Conservation (phyloP, 2,113 vertebrate genomes). For the Ahaetulla prasina region DNA sequence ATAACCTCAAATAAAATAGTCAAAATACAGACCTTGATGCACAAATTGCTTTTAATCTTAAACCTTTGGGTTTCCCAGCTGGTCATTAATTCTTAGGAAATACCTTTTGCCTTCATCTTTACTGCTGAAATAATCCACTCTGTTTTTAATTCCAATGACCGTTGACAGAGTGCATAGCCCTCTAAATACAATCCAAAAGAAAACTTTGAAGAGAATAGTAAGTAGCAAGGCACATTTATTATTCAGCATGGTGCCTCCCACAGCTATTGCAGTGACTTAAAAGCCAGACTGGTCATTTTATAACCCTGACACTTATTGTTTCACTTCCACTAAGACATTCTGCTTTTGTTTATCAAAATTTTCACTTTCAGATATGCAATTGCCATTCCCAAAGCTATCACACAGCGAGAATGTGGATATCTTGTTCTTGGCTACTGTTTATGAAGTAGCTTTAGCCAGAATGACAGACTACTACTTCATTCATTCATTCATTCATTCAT, state of each 20-base stretch:
- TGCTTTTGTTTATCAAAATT: not conserved
- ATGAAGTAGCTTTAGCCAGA: not conserved
- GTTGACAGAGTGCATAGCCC: conserved; percentile 12
- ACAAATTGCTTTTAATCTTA: conserved; percentile 20
- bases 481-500: not conserved
- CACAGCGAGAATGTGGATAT: not conserved
- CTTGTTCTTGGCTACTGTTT: not conserved
- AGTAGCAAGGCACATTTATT: conserved; percentile 32
- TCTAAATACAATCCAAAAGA: conserved; percentile 1
- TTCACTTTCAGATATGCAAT: not conserved
- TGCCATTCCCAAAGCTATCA: not conserved
- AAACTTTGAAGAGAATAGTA: conserved; percentile 8
- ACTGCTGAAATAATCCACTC: conserved; percentile 31
- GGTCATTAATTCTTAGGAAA: conserved; percentile 30
- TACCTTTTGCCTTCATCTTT: conserved; percentile 43
- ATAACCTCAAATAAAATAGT: conserved; percentile 6
- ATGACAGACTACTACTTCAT: not conserved
- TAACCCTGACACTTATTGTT: not conserved
- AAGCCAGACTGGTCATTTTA: not conserved
- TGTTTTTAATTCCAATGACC: conserved; percentile 30
- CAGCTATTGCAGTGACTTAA: conserved; percentile 12
- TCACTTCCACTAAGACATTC: no score
- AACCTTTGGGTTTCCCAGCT: conserved; percentile 27
- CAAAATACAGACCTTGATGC: not conserved
- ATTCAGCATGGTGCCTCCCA: not conserved